These are phyloP conservation scores for Galeopterus variegatus DNA, from an alignment of 2,113 vertebrate genomes.

Conservation along the genomic window DNA sequence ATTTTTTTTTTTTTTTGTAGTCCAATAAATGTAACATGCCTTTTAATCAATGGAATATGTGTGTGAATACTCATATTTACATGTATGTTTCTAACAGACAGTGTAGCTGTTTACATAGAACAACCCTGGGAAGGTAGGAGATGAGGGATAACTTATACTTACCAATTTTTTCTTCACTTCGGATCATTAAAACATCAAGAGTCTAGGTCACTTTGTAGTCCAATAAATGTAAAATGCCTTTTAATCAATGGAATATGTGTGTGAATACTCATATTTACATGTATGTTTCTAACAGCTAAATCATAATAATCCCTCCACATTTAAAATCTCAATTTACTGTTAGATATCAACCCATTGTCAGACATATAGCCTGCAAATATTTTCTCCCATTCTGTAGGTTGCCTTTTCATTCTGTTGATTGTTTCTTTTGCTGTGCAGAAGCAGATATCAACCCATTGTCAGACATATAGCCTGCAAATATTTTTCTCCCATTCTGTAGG, in stretches of 20 bases:
- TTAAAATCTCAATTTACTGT: not conserved
- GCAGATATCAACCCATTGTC: not conserved
- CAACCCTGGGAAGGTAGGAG: not conserved
- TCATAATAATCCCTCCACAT: not conserved
- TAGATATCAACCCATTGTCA: not conserved
- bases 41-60: not conserved
- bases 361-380: too few relatives aligned
- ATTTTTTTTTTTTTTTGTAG: too few relatives aligned
- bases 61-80: too few relatives aligned
- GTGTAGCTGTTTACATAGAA: not conserved
- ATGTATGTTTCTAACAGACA: too few relatives aligned
- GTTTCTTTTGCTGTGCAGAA: not conserved
- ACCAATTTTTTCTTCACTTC: too few relatives aligned
- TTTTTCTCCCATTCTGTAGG: not conserved
- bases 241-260: not conserved
- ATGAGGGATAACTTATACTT: too few relatives aligned
- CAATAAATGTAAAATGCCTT: not conserved
- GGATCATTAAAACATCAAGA: too few relatives aligned
- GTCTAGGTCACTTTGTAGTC: not conserved
- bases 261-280: not conserved
- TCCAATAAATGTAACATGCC: not conserved
- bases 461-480: not conserved
- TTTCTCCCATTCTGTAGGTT: not conserved
- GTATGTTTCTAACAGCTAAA: not conserved
- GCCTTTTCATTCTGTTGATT: not conserved